Evolutionary conservation across 2,113 vertebrate genomes (phyloP).

Genomic region (Scopus umbretta): DNA sequence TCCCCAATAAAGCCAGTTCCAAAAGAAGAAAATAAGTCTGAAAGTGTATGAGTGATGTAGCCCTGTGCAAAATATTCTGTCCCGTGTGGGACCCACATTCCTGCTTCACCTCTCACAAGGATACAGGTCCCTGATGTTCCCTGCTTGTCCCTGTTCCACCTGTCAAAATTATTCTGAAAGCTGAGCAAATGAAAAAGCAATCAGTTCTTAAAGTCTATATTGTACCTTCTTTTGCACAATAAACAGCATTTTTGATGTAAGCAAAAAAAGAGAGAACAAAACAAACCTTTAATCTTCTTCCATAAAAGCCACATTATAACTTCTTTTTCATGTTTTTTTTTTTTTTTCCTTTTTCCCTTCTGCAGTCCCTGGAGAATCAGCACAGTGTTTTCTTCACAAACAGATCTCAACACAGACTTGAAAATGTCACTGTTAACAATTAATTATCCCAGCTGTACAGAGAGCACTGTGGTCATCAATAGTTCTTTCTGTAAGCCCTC

Average conservation of each 20-base stretch:
- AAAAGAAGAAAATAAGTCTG: neutral
- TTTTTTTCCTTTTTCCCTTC: neutral
- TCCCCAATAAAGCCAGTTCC: neutral
- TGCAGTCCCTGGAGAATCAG: neutral
- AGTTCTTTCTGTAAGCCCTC: neutral
- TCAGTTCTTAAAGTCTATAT: neutral
- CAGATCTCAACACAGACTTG: neutral
- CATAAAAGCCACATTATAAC: slow-evolving; percentile 31
- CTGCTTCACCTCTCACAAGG: neutral
- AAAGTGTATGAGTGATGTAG: neutral
- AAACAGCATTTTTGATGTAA: slow-evolving; percentile 61
- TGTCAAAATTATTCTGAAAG: neutral
- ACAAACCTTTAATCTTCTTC: slow-evolving; percentile 57
- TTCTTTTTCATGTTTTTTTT: slow-evolving; percentile 28
- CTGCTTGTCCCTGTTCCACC: neutral
- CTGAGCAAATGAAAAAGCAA: slow-evolving; percentile 20
- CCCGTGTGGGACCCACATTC: neutral
- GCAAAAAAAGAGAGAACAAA: slow-evolving; percentile 49
- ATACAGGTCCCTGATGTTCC: neutral
- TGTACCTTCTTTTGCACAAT: slow-evolving; percentile 7
- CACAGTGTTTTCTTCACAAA: slow-evolving; percentile 48
- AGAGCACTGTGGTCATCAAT: neutral
- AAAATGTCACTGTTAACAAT: slow-evolving; percentile 50
- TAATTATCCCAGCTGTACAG: neutral
- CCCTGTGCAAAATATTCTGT: neutral